Percentiles rank a stretch among this genome's conserved stretches.
These are phyloP conservation scores for Luidia sarsii DNA, from an alignment of 53 echinoderm and acorn worm genomes.

Conservation along the genomic window DNA sequence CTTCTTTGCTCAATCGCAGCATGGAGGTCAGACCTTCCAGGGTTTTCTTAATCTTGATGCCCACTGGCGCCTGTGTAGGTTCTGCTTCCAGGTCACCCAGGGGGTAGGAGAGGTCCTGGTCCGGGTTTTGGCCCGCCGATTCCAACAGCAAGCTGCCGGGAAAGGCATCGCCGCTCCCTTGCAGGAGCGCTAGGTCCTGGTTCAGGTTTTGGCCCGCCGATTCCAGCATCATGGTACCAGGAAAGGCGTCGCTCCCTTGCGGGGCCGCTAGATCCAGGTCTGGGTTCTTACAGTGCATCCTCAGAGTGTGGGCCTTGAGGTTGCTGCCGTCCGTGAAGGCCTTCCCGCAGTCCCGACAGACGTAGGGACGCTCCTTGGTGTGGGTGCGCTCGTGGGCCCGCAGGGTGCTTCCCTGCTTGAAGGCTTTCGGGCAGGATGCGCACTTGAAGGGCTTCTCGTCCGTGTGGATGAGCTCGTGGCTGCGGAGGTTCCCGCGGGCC, in stretches of 20 bases:
- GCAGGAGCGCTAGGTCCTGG: not conserved
- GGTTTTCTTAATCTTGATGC: constrained; percentile 34
- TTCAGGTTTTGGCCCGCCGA: not conserved
- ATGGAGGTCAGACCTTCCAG: constrained; percentile 5
- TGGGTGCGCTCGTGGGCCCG: constrained; percentile 37
- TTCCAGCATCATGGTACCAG: not conserved
- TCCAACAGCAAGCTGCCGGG: not conserved
- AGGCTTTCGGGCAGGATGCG: constrained; percentile 19
- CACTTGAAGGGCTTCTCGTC: constrained; percentile 37
- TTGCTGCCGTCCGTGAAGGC: constrained; percentile 37
- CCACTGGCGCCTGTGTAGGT: constrained; percentile 9
- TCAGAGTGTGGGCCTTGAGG: constrained; percentile 15
- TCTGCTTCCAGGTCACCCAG: too few species aligned
- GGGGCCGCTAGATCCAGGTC: not conserved
- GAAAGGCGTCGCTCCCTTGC: not conserved
- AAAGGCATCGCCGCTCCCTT: too few species aligned
- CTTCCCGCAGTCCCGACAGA: constrained; percentile 31
- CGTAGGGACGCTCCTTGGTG: constrained; percentile 27
- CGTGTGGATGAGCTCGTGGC: constrained; percentile 36
- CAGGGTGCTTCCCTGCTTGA: constrained; percentile 37
- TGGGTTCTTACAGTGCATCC: constrained; percentile 16
- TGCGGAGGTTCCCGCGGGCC: constrained; percentile 27
- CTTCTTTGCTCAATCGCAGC: not conserved
- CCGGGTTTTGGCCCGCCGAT: not conserved
- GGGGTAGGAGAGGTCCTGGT: not conserved